These are phyloP conservation scores for Lepidonotus clava DNA, from an alignment of 2,888 invertebrate species.

Conservation along the genomic window DNA sequence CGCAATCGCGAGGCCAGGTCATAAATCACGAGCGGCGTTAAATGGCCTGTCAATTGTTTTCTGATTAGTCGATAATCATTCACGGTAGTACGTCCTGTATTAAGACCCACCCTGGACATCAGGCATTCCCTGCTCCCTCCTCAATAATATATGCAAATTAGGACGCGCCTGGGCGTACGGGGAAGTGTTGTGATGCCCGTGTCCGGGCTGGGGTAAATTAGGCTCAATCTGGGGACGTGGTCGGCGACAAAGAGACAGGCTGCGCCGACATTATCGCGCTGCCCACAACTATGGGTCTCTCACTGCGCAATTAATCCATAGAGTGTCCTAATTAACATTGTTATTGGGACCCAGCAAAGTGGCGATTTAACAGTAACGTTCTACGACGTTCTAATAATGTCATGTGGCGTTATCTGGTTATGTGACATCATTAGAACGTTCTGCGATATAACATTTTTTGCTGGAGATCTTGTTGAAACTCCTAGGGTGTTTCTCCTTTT, in stretches of 20 bases:
- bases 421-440: too few relatives aligned
- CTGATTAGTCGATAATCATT: slow-evolving; percentile 52
- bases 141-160: slow-evolving; percentile 47
- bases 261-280: neutral
- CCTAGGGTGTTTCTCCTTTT: too few relatives aligned
- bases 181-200: slow-evolving; percentile 3
- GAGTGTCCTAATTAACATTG: slow-evolving; percentile 35
- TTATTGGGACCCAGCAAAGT: too few relatives aligned
- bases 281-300: neutral
- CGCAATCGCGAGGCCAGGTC: neutral
- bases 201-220: slow-evolving; percentile 40
- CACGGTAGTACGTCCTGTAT: neutral
- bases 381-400: too few relatives aligned
- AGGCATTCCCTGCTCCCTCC: neutral
- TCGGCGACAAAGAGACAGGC: neutral
- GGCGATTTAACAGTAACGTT: too few relatives aligned
- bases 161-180: neutral
- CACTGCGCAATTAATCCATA: neutral
- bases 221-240: neutral
- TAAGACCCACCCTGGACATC: neutral
- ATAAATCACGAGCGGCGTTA: slow-evolving; percentile 47
- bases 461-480: too few relatives aligned
- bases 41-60: slow-evolving; percentile 53
- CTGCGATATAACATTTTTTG: too few relatives aligned
- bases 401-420: too few relatives aligned